Percentiles rank a stretch among this genome's conserved stretches.
Evolutionary conservation across 2,797 vertebrate species (phyloP).

Genomic region (Poeciliopsis gracilis): DNA sequence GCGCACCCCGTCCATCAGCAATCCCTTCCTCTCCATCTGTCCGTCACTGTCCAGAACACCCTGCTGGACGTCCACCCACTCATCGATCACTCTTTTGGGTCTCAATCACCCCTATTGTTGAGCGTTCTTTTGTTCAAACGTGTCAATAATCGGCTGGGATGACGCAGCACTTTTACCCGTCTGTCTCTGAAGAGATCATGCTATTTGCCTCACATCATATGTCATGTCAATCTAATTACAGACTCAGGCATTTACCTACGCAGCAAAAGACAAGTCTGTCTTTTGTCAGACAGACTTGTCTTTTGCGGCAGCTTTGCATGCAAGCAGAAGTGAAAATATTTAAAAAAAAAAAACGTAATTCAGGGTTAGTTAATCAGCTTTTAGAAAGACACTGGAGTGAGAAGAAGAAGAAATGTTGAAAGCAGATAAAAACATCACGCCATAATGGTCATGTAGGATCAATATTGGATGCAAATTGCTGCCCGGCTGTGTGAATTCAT

Average conservation of each 20-base stretch:
- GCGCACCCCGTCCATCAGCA: conserved; percentile 34
- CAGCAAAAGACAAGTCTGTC: no score
- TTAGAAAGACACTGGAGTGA: conserved; percentile 7
- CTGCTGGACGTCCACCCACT: conserved; percentile 39
- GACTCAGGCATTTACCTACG: conserved; percentile 31
- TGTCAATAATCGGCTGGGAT: conserved; percentile 42
- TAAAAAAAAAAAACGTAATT: conserved; percentile 5
- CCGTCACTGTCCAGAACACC: conserved; percentile 56
- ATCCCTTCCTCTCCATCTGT: conserved; percentile 45
- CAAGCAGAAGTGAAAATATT: neutral
- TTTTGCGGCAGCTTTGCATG: conserved; percentile 13
- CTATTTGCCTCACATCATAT: conserved; percentile 41
- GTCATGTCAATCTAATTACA: conserved; percentile 51
- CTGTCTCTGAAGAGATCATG: conserved; percentile 28
- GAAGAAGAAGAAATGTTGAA: conserved; percentile 25
- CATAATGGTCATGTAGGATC: conserved; percentile 61
- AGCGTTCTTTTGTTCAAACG: conserved; percentile 34
- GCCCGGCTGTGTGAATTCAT: conserved; percentile 68
- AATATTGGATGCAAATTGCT: conserved; percentile 71
- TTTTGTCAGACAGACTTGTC: conserved; percentile 28
- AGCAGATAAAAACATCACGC: conserved; percentile 53
- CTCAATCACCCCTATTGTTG: conserved; percentile 28
- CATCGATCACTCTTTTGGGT: conserved; percentile 50
- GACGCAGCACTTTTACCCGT: conserved; percentile 32
- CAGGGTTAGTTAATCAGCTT: conserved; percentile 20